phyloP scores from a whole-genome alignment of 2,113 vertebrate genomes.

The Colinus virginianus region DNA sequence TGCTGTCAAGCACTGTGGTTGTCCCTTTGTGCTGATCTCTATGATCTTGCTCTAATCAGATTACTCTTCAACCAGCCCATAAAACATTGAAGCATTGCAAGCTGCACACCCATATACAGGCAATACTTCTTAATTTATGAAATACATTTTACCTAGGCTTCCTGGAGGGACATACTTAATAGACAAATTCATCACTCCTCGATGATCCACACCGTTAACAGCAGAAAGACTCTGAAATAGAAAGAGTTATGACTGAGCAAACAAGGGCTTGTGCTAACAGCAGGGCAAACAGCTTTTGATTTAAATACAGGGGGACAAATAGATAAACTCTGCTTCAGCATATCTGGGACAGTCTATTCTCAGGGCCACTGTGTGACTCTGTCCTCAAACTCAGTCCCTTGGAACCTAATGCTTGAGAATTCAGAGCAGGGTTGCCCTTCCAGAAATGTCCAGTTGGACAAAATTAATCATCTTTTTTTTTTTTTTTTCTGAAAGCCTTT shows the following conservation, averaged over 20 bases:
- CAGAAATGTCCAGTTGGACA: neutral
- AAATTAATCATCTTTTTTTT: neutral
- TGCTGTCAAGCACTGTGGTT: neutral
- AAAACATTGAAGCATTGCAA: neutral
- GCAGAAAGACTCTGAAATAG: slow-evolving; percentile 74
- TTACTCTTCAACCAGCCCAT: neutral
- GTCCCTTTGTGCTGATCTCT: neutral
- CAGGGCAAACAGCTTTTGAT: neutral
- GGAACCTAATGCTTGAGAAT: neutral
- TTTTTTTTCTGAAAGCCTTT: neutral
- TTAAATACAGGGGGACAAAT: neutral
- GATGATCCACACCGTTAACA: slow-evolving; percentile 71
- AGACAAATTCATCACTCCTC: slow-evolving; percentile 77
- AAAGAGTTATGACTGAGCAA: neutral
- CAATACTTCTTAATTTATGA: neutral
- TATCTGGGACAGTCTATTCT: neutral
- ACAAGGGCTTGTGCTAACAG: neutral
- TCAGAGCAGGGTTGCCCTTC: neutral
- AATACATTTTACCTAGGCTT: slow-evolving; percentile 67
- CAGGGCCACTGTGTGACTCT: neutral
- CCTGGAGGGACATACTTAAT: slow-evolving; percentile 77
- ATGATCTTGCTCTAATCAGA: neutral
- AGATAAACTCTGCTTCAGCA: neutral
- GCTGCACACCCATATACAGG: neutral
- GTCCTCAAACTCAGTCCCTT: neutral